Conservation (phyloP, 2,888 invertebrate genomes). For the Lepidocyrtoides sp. region DNA sequence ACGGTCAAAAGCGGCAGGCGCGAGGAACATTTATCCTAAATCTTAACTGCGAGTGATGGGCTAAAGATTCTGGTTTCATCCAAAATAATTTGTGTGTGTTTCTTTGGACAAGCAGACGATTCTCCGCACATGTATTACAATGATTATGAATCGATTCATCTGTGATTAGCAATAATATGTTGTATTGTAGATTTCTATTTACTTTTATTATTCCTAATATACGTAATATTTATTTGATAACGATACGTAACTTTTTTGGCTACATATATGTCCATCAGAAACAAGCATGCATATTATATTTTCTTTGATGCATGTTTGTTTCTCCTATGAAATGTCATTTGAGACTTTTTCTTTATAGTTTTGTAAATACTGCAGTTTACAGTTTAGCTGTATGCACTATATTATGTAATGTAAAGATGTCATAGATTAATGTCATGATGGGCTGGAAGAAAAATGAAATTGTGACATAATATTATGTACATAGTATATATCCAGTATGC, state of each 20-base stretch:
- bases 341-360: not conserved
- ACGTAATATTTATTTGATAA: not conserved
- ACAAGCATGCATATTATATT: too few species aligned
- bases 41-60: too few species aligned
- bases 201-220: not conserved
- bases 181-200: slow-evolving; percentile 52
- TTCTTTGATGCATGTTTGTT: too few species aligned
- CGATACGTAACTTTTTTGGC: too few species aligned
- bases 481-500: too few species aligned
- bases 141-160: slow-evolving; percentile 56
- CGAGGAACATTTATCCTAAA: not conserved
- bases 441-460: not conserved
- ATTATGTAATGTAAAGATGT: not conserved
- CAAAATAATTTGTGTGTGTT: slow-evolving; percentile 9
- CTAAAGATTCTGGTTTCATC: not conserved
- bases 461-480: too few species aligned
- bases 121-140: slow-evolving; percentile 41
- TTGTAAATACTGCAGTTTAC: not conserved
- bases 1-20: too few species aligned
- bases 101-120: not conserved
- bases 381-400: too few species aligned
- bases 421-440: too few species aligned
- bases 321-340: not conserved
- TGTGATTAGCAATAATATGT: slow-evolving; percentile 72
- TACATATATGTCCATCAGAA: too few species aligned